Base-by-base conservation (phyloP, 1,140 invertebrate species). In the Melipona quadrifasciata region DNA sequence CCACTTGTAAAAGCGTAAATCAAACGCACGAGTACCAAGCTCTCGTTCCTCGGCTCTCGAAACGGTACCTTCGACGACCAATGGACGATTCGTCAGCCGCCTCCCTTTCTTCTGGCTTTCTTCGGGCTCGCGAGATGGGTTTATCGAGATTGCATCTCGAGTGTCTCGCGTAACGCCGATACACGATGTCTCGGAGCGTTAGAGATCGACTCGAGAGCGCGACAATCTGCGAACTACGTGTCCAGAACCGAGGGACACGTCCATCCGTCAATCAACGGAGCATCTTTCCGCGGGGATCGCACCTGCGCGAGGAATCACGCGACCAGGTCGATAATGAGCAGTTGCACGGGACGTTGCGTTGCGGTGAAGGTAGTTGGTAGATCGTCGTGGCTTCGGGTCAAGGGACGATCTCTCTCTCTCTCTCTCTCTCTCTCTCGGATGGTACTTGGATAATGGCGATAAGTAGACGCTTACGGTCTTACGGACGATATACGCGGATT, bases 1-100 rank as follows among this genome's bases (percentile, higher is more conserved):
- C 72, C 84, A 78, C 73, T 8, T 47, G 27, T 58, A 39, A 47
- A 47, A 6, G 72, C 51, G 81, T 87, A 87, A 87, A 88, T 88
- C 87, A 84, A 61, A 65, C 64, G 67, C 61, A 74, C 61, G 51
- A 82, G 53, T 70, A 77, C 67, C 58, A 57, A 14, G 6, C 27
- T 34, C 57, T 74, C 27, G 53, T 71, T 39, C 67, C 34, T 12
- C 34, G 31, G 31, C 24, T 24, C 58, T 75, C 24, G 21, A 65
- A 82, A 82, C 21, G 14, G 21, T 19, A 12, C 8, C 12, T 19
- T 24, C 1, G 16, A 16, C 0, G 4, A 70, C 11, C 4, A 17
- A 14, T 2, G 1, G 39, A 6, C 67, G 6, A 34, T 21, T 47
- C 12, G 67, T 21, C 67, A 16, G 47, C 24, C 0, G 11, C 5